A percentile compares a stretch with the other conserved stretches of the same genome.
Evolutionary conservation across 2,888 invertebrate genomes (phyloP).

Genomic region (Conops quadrifasciatus): DNA sequence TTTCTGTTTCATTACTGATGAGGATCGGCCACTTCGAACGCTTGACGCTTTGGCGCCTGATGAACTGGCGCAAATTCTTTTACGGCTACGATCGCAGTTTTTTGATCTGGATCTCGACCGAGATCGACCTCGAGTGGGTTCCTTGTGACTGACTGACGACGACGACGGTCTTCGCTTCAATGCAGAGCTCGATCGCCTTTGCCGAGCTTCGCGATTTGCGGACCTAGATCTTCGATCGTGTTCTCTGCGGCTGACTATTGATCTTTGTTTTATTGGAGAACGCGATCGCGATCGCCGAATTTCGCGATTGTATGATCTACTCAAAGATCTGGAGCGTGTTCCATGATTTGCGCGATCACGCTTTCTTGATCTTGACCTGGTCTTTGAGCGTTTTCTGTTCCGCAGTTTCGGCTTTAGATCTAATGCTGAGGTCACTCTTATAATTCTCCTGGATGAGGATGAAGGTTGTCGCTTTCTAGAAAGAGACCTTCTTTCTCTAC

Average conservation of each 20-base stretch:
- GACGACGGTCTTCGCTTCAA: slow-evolving; percentile 31
- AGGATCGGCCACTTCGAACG: slow-evolving; percentile 1
- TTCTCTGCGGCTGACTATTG: slow-evolving; percentile 21
- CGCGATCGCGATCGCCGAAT: slow-evolving; percentile 34
- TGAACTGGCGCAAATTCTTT: slow-evolving; percentile 37
- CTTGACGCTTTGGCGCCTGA: no score
- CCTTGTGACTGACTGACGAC: slow-evolving; percentile 22
- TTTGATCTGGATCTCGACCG: slow-evolving; percentile 4
- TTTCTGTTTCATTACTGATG: neutral
- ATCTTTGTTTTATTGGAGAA: slow-evolving; percentile 33
- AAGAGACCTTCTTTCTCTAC: slow-evolving; percentile 33
- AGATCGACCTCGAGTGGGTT: neutral
- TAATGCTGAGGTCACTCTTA: neutral
- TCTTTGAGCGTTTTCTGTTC: neutral
- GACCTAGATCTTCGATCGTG: slow-evolving; percentile 9
- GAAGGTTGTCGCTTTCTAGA: slow-evolving; percentile 15
- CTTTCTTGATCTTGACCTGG: slow-evolving; percentile 25
- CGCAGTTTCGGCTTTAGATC: neutral
- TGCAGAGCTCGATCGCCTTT: slow-evolving; percentile 34
- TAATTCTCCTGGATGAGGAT: neutral
- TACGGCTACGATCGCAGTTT: slow-evolving; percentile 19
- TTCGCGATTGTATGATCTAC: slow-evolving; percentile 22
- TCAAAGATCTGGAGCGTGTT: slow-evolving; percentile 20
- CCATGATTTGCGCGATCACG: neutral
- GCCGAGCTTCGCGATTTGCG: slow-evolving; percentile 25